Evolutionary conservation across 2,888 invertebrate genomes (phyloP).

Genomic region (Xanthorhoe spadicearia): DNA sequence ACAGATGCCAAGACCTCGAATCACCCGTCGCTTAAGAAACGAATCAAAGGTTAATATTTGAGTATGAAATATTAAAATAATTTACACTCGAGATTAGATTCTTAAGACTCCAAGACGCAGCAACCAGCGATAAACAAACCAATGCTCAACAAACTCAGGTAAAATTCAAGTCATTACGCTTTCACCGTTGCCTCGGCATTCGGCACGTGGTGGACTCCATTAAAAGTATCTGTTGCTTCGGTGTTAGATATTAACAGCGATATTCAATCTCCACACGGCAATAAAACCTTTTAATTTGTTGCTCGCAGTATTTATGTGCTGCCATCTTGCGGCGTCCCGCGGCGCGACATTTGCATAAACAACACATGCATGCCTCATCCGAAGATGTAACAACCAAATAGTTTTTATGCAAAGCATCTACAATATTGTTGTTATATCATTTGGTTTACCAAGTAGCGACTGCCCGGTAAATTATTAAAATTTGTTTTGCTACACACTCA

Average conservation of each 20-base stretch:
- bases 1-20: no score
- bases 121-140: background rate
- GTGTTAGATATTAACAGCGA: conserved; percentile 28
- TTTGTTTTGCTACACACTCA: no score
- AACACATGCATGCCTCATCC: conserved; percentile 17
- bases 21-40: no score
- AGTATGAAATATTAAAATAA: background rate
- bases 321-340: conserved; percentile 32
- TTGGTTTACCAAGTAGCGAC: no score
- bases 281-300: conserved; percentile 37
- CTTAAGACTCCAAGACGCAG: background rate
- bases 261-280: conserved; percentile 24
- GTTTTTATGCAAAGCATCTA: conserved; percentile 12
- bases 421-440: conserved; percentile 2
- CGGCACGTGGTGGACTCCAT: conserved; percentile 23
- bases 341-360: conserved; percentile 39
- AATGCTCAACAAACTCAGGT: background rate
- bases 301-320: conserved; percentile 20
- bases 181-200: conserved; percentile 1
- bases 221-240: conserved; percentile 23
- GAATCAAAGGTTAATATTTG: no score
- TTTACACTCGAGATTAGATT: background rate
- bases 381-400: conserved; percentile 1
- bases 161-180: background rate
- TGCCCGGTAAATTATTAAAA: no score